These are phyloP conservation scores for Himantopus leucocephalus DNA, from an alignment of 2,113 vertebrate species.

Conservation along the genomic window DNA sequence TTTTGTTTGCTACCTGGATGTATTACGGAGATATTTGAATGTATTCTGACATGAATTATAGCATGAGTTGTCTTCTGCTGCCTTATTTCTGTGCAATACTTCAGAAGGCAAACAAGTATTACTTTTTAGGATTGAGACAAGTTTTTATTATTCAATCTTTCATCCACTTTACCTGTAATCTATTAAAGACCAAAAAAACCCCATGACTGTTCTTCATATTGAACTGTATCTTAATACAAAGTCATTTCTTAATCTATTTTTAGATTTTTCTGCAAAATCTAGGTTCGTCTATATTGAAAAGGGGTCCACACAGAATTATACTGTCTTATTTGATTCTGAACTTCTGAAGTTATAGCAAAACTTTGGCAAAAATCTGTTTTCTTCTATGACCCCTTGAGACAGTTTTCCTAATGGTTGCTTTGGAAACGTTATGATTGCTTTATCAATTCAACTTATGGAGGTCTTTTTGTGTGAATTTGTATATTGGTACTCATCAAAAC, in stretches of 20 bases:
- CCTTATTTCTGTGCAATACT: background rate
- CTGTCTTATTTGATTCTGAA: background rate
- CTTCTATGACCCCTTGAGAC: background rate
- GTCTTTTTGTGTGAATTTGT: background rate
- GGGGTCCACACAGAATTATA: background rate
- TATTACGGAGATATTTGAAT: background rate
- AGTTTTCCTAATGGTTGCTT: background rate
- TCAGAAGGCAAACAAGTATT: background rate
- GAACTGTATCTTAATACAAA: background rate
- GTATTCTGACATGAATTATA: background rate
- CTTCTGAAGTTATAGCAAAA: background rate
- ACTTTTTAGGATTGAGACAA: background rate
- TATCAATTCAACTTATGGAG: background rate
- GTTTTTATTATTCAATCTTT: background rate
- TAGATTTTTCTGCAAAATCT: background rate
- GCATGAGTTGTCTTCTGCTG: background rate
- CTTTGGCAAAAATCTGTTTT: background rate
- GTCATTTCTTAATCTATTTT: background rate
- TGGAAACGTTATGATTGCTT: background rate
- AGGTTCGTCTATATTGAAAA: background rate
- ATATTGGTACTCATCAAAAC: background rate
- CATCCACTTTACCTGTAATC: background rate
- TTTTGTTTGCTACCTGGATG: background rate
- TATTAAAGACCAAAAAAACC: background rate
- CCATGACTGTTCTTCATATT: background rate